Conservation (phyloP, 2,113 vertebrate species). For the Coreoperca whiteheadi region DNA sequence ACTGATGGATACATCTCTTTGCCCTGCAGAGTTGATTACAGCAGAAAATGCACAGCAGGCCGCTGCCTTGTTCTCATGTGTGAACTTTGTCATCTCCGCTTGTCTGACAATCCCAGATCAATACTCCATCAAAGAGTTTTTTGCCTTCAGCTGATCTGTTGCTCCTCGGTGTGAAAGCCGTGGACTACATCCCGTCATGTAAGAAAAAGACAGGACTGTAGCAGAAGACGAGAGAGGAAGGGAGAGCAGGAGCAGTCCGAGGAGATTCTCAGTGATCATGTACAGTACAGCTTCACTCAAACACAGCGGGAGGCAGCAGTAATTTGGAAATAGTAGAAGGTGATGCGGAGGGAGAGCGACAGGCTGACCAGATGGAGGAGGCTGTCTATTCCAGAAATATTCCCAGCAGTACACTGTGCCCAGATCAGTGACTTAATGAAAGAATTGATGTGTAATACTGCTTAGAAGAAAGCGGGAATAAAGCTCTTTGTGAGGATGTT, state of each 20-base stretch:
- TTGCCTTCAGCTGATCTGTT: slow-evolving; percentile 54
- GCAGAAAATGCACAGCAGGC: slow-evolving; percentile 47
- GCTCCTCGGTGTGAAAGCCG: not conserved
- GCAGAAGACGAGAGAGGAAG: slow-evolving; percentile 18
- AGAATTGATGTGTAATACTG: not conserved
- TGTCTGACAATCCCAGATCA: slow-evolving; percentile 76
- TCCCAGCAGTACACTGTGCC: not conserved
- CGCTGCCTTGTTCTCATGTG: slow-evolving; percentile 43
- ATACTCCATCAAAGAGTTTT: slow-evolving; percentile 79
- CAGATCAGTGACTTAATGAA: slow-evolving; percentile 27
- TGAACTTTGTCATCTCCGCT: slow-evolving; percentile 69
- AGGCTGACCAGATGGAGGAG: slow-evolving; percentile 21
- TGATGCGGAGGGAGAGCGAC: not conserved
- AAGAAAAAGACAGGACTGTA: not conserved
- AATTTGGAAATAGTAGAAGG: slow-evolving; percentile 26
- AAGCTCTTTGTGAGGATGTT: not conserved
- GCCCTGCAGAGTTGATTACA: slow-evolving; percentile 43
- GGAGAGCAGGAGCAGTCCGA: not conserved
- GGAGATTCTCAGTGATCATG: slow-evolving; percentile 2
- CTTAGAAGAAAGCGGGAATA: not conserved
- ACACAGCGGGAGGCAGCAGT: slow-evolving; percentile 1
- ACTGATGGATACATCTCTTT: slow-evolving; percentile 52
- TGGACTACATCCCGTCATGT: slow-evolving; percentile 4
- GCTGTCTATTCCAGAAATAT: slow-evolving; percentile 11
- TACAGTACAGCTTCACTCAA: slow-evolving; percentile 19